Conservation (phyloP, 2,797 vertebrate genomes). For the Sus cebifrons region DNA sequence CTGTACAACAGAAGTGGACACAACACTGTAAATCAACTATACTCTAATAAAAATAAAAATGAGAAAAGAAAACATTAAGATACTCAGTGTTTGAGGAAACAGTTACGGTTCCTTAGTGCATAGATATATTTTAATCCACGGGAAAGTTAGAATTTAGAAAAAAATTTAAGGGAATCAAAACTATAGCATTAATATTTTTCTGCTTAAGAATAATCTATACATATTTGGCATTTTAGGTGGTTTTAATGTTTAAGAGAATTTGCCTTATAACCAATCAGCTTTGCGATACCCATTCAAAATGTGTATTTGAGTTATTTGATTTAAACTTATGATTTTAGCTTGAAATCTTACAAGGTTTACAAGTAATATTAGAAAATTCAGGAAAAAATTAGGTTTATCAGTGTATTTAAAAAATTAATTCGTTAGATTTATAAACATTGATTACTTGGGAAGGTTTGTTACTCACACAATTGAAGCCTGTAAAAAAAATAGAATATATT, state of each 20-base stretch:
- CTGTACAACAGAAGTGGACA: no score
- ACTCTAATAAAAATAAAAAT: no score
- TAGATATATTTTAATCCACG: constrained; percentile 1
- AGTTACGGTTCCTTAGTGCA: neutral
- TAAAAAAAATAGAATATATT: constrained; percentile 51
- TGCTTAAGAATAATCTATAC: neutral
- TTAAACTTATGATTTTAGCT: constrained; percentile 40
- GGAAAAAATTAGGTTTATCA: constrained; percentile 1
- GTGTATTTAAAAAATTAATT: constrained; percentile 53
- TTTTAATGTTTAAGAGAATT: constrained; percentile 8
- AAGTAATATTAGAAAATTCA: constrained; percentile 47
- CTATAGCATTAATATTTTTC: constrained; percentile 5
- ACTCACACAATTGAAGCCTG: constrained; percentile 30
- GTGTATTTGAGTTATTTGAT: constrained; percentile 42
- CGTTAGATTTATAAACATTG: constrained; percentile 44
- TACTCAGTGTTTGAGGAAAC: neutral
- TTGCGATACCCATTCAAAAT: constrained; percentile 46
- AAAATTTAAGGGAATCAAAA: constrained; percentile 14
- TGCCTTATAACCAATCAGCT: neutral
- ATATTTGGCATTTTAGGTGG: neutral
- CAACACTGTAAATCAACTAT: no score
- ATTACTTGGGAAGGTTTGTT: constrained; percentile 15
- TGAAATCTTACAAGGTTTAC: constrained; percentile 28
- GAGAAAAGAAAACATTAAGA: neutral
- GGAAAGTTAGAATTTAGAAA: neutral